Evolutionary conservation across 2,888 invertebrate species (phyloP).

Genomic region (Artemia sp.): DNA sequence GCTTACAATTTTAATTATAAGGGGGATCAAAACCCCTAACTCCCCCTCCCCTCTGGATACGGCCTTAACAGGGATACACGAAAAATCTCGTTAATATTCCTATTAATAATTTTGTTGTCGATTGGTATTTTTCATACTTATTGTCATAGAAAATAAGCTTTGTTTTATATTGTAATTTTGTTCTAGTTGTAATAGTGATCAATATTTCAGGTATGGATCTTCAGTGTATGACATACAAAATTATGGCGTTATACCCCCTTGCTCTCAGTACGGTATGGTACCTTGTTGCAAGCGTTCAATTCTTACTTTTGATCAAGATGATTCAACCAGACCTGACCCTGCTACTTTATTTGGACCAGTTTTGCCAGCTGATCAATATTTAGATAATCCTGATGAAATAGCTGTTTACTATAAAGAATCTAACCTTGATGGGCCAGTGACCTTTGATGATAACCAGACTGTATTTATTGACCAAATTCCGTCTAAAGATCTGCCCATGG

Average conservation of each 20-base stretch:
- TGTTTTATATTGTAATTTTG: background rate
- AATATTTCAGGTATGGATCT: slow-evolving; percentile 16
- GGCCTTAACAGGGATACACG: no score
- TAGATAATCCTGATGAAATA: background rate
- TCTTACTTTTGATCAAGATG: slow-evolving; percentile 5
- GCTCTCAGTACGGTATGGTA: slow-evolving; percentile 18
- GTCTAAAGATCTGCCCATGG: background rate
- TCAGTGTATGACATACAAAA: slow-evolving; percentile 18
- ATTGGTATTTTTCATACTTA: no score
- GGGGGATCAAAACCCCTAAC: no score
- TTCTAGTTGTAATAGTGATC: background rate
- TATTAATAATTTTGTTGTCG: no score
- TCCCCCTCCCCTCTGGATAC: no score
- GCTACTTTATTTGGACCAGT: background rate
- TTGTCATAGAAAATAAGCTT: no score
- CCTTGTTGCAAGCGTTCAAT: slow-evolving; percentile 18
- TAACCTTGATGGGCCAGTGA: background rate
- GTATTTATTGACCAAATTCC: background rate
- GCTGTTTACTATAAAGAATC: background rate
- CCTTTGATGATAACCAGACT: background rate
- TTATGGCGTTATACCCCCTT: slow-evolving; percentile 19
- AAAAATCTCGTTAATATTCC: no score
- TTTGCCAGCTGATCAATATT: background rate
- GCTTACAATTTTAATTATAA: no score
- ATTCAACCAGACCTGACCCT: background rate